Base-by-base conservation (phyloP, 2,797 vertebrate species). In the Nannoperca australis region DNA sequence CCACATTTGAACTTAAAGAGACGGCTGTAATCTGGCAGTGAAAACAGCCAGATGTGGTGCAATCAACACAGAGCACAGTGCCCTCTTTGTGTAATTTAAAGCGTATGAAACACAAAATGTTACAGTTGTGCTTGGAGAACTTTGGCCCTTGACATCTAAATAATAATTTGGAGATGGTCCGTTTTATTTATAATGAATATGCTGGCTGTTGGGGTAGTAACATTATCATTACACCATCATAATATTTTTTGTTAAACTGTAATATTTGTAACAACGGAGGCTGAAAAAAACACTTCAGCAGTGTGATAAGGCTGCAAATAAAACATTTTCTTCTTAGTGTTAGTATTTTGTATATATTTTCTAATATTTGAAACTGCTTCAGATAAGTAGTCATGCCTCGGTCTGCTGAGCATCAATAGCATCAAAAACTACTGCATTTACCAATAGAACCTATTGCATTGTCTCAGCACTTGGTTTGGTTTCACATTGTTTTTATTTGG, bases 401-500 rank as follows among this genome's bases (percentile, higher is more conserved):
- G 91, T 91, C 91, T 91, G 83, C 81, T 91, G 78, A 86, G 79
- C 80, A 86, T 90, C 88, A 90, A 59, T 75, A 84, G 79, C 85
- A 87, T 86, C 79, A 82, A 67, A 90, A 63, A 85, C 84, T 81
- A 80, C 84, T 93, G 92, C 90, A 88, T 90, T 91, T 88, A 85
- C 78, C 87, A 85, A 72, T 85, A 90, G 84, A 91, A 83, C 85
- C 87, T 84, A 54, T 80, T 94, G 94, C 92, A 92, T 93, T 93
- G 87, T 92, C 94, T 95, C 90, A 93, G 94, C 94, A 90, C 85
- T 84, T 89, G 89, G 88, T 91, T 92, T 92, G 88, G 32, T 77
- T 87, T 88, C 79, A 83, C 88, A 78, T 91, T 85, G 78, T 50
- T 84, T 83, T 90, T 79, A 50, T 84, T 85, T 83, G 69, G 83